Conservation (phyloP, 1,140 invertebrate species). For the Cyclina sinensis region DNA sequence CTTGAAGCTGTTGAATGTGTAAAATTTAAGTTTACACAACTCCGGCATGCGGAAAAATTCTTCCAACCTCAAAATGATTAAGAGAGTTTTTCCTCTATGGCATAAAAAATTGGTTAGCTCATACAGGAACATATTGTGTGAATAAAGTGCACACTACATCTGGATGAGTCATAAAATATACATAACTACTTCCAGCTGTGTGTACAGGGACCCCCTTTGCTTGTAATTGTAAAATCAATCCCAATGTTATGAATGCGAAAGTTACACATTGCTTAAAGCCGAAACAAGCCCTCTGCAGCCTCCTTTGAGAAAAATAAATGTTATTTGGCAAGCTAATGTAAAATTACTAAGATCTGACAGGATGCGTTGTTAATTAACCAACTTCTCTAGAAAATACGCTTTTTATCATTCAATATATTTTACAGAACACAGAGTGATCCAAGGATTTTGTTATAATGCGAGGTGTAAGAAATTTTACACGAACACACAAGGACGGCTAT, state of each 20-base stretch:
- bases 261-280: background rate
- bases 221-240: constrained; percentile 36
- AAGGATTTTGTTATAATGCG: too few species aligned
- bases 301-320: constrained; percentile 20
- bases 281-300: background rate
- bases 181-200: constrained; percentile 16
- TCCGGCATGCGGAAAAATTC: background rate
- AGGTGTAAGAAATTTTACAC: too few species aligned
- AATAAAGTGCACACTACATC: constrained; percentile 3
- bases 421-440: too few species aligned
- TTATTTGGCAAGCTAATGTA: background rate
- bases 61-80: background rate
- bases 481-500: too few species aligned
- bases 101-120: background rate
- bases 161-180: constrained; percentile 34
- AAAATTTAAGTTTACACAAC: background rate
- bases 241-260: too few species aligned
- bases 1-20: background rate
- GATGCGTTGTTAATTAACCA: background rate
- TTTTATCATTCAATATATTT: too few species aligned
- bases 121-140: constrained; percentile 12
- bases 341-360: background rate
- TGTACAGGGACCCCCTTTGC: background rate
- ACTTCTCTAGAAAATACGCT: too few species aligned
- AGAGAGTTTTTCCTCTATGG: background rate